phyloP scores from a whole-genome alignment of 2,113 vertebrate genomes.

The Anolis carolinensis region DNA sequence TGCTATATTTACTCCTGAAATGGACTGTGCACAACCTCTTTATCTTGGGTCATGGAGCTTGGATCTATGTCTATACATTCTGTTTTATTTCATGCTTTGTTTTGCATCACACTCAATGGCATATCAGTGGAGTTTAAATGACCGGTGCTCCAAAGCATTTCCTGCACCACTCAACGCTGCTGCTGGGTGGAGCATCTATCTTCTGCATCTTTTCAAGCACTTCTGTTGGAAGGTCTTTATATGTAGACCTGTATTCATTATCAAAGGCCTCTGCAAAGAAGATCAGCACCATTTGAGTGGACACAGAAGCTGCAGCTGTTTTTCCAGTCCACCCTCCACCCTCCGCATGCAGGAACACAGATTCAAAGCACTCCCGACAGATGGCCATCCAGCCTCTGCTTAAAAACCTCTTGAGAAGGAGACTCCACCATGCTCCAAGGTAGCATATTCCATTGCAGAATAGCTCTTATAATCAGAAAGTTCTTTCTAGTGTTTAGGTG shows the following conservation, averaged over 20 bases:
- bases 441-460: too few relatives aligned
- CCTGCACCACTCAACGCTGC: conserved; percentile 86
- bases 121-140: conserved; percentile 76
- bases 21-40: conserved; percentile 35
- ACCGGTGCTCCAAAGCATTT: conserved; percentile 90
- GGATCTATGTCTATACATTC: conserved; percentile 23
- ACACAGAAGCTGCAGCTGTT: not conserved
- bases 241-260: conserved; percentile 88
- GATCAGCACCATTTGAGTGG: not conserved
- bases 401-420: too few relatives aligned
- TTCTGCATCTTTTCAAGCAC: conserved; percentile 82
- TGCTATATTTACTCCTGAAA: conserved; percentile 5
- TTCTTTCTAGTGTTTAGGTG: too few relatives aligned
- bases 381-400: too few relatives aligned
- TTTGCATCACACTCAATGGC: not conserved
- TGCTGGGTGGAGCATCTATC: conserved; percentile 86
- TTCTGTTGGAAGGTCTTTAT: conserved; percentile 81
- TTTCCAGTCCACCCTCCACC: too few relatives aligned
- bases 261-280: conserved; percentile 92
- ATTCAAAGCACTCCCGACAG: too few relatives aligned
- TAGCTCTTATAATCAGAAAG: too few relatives aligned
- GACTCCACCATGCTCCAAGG: too few relatives aligned
- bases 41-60: conserved; percentile 27
- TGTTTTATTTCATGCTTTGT: conserved; percentile 1
- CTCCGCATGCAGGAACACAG: too few relatives aligned